A percentile compares a stretch with the other conserved stretches of the same genome.
Conservation (phyloP, 2,797 vertebrate species). For the Phataginus tricuspis region DNA sequence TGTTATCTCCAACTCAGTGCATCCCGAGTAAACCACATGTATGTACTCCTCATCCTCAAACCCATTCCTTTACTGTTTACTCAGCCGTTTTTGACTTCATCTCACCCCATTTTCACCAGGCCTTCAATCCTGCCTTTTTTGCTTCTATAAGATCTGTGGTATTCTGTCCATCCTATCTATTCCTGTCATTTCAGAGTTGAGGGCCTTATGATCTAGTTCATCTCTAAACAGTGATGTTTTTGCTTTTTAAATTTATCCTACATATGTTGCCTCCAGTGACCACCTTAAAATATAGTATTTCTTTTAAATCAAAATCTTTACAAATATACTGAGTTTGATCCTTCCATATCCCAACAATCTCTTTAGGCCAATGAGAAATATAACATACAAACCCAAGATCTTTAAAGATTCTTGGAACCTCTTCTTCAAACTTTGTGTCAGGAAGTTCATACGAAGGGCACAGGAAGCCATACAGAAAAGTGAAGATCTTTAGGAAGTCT, state of each 20-base stretch:
- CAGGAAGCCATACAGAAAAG: conserved; percentile 93
- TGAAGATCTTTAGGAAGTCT: conserved; percentile 97
- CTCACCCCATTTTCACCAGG: neutral
- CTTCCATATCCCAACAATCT: neutral
- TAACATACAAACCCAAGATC: conserved; percentile 90
- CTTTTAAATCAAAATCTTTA: conserved; percentile 12
- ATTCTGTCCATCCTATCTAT: neutral
- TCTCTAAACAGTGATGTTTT: neutral
- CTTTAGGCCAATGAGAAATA: conserved; percentile 43
- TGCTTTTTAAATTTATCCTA: neutral
- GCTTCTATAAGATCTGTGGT: neutral
- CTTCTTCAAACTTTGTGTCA: conserved; percentile 96
- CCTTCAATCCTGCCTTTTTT: neutral
- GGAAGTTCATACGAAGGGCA: conserved; percentile 94
- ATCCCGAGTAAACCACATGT: neutral
- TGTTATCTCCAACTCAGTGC: neutral
- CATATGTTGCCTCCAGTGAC: neutral
- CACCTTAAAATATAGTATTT: conserved; percentile 31
- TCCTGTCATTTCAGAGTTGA: neutral
- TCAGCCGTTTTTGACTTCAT: neutral
- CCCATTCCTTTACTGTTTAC: neutral
- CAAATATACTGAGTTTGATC: neutral
- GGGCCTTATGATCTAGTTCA: neutral
- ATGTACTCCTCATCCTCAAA: neutral
- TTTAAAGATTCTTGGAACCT: conserved; percentile 94